These are phyloP conservation scores for Drosophila navojoa DNA, from an alignment of 1,140 invertebrate species.

Conservation along the genomic window DNA sequence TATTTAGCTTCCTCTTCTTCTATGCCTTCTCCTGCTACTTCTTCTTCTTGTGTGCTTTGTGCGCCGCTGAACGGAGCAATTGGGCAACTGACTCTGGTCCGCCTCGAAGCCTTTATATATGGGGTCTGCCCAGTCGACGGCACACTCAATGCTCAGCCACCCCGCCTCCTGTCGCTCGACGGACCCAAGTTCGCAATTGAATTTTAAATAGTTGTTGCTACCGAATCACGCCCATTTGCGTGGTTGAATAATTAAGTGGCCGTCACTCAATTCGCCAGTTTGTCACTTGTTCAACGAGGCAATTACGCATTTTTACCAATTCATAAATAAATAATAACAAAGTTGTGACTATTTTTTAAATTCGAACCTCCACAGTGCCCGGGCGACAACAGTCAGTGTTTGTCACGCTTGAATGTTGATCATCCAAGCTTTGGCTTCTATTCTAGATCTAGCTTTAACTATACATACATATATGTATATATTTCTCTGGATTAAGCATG, in stretches of 20 bases:
- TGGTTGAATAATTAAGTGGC: constrained; percentile 34
- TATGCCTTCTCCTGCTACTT: not conserved
- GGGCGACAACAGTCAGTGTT: not conserved
- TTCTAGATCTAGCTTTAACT: no score
- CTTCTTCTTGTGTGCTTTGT: not conserved
- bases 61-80: constrained; percentile 1
- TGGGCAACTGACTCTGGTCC: constrained; percentile 15
- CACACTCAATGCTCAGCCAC: not conserved
- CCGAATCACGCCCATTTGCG: constrained; percentile 2
- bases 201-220: constrained; percentile 29
- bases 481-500: no score
- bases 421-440: no score
- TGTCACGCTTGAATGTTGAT: not conserved
- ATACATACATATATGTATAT: no score
- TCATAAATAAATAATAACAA: no score
- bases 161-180: not conserved
- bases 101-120: constrained; percentile 15
- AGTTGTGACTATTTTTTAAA: constrained; percentile 7
- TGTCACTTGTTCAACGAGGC: constrained; percentile 8
- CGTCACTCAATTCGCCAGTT: constrained; percentile 12
- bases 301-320: constrained; percentile 17
- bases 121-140: not conserved
- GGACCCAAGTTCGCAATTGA: constrained; percentile 12
- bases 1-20: not conserved
- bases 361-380: not conserved